These are phyloP conservation scores for Ichneumoninae sp. DNA, from an alignment of 2,888 invertebrate species.

Conservation along the genomic window DNA sequence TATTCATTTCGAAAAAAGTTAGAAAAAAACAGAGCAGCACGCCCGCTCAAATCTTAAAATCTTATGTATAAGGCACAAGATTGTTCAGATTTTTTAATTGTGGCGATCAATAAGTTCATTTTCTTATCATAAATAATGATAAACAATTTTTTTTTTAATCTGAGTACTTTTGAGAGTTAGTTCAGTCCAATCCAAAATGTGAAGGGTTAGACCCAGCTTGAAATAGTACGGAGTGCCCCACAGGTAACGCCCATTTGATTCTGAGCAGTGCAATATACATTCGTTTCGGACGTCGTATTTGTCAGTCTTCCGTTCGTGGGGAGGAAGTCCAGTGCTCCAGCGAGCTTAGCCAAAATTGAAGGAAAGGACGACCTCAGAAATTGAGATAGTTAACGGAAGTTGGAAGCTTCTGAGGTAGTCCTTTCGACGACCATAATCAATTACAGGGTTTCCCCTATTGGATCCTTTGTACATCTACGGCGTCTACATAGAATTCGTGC, in stretches of 20 bases:
- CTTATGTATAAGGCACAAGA: no score
- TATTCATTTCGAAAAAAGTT: no score
- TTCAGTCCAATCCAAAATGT: no score
- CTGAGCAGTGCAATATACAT: not conserved
- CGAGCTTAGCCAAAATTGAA: conserved; percentile 7
- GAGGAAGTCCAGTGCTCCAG: not conserved
- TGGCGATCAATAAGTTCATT: no score
- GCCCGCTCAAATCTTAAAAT: no score
- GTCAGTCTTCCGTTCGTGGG: not conserved
- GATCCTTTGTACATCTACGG: not conserved
- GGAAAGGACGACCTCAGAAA: not conserved
- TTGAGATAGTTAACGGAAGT: not conserved
- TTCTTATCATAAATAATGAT: no score
- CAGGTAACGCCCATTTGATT: not conserved
- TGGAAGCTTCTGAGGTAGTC: conserved; percentile 4
- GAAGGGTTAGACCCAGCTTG: no score
- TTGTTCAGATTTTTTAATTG: no score
- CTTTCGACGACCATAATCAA: conserved; percentile 37
- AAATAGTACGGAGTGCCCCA: no score
- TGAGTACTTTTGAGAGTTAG: no score
- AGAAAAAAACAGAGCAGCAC: no score
- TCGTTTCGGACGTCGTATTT: not conserved
- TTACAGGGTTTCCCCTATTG: conserved; percentile 18
- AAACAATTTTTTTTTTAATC: no score
- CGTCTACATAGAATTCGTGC: not conserved